Evolutionary conservation across 2,888 invertebrate genomes (phyloP), one percentile per base, ranked within the genome.

Genomic region (Hirtodrosophila duncani): DNA sequence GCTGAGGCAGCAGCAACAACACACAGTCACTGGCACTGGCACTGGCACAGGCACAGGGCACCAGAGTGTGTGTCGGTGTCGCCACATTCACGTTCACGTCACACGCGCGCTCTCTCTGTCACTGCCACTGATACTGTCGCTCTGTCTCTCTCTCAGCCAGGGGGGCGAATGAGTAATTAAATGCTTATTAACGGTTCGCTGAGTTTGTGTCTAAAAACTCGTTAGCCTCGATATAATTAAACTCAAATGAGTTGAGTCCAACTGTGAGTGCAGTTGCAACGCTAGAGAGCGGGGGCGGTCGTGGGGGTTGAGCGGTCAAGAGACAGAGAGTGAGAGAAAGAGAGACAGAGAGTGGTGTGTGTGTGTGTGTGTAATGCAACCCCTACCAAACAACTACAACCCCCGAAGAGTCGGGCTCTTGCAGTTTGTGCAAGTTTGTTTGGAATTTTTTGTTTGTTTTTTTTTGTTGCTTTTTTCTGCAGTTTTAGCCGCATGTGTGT

Each of bases 141-240:
- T 18, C 38, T 5, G n/a, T 45, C 10, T 2, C 26, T 27, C 38
- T 23, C 52, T 37, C 41, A 16, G 49, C 33, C 67, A 39, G 53
- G 41, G 55, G 42, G 49, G 48, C 62, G 69, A 77, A 48, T 79
- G 67, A 66, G 68, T 84, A 84, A 83, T 84, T 84, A 84, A 83
- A 84, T 83, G 82, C 82, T 75, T 82, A 82, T 84, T 84, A 84
- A 84, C 83, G 83, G 81, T 84, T 84, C 79, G 83, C 82, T 84
- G 83, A 79, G 71, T 81, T 74, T 83, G 50, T 75, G 49, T 59
- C 66, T 62, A 67, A 66, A 63, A 67, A 67, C 67, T 74, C 68
- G 80, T 77, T 80, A 80, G 80, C 66, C 79, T 66, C 75, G 70
- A 66, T 67, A 75, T 71, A 71, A 71, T 71, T 71, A 77, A 71